phyloP scores from a whole-genome alignment of 2,113 vertebrate genomes.

The Syngnathus floridae region DNA sequence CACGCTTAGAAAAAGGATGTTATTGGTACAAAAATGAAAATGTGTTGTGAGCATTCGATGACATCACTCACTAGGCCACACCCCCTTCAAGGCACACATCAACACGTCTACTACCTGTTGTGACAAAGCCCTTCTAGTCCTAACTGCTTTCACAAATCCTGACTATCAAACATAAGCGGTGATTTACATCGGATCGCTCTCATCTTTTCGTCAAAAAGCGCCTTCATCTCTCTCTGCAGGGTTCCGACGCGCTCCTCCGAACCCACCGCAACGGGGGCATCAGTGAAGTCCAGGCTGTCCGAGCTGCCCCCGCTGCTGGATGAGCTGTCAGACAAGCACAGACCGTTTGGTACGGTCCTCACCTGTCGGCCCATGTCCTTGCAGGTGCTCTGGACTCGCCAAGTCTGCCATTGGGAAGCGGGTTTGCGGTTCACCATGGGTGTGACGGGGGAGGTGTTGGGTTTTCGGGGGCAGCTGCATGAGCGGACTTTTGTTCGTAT shows the following conservation, averaged over 20 bases:
- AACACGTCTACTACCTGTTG: neutral
- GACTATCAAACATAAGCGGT: conserved; percentile 82
- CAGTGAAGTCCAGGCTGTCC: conserved; percentile 73
- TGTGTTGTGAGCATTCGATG: too few species aligned
- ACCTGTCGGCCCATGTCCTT: conserved; percentile 65
- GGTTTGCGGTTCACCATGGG: conserved; percentile 53
- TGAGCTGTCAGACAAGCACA: conserved; percentile 73
- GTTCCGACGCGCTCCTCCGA: conserved; percentile 77
- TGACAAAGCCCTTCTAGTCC: neutral
- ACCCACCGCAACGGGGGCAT: conserved; percentile 58
- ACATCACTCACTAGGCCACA: neutral
- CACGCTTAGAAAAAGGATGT: too few species aligned
- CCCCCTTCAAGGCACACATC: neutral
- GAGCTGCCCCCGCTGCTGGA: conserved; percentile 79
- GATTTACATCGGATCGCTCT: conserved; percentile 89
- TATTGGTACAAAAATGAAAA: too few species aligned
- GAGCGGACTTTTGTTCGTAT: conserved; percentile 41
- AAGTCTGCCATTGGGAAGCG: conserved; percentile 63
- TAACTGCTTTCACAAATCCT: conserved; percentile 41
- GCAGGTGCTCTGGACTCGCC: conserved; percentile 53
- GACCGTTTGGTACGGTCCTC: conserved; percentile 55
- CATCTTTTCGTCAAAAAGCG: conserved; percentile 87
- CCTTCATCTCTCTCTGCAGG: conserved; percentile 91
- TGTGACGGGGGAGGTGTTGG: conserved; percentile 55
- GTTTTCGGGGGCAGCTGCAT: conserved; percentile 61